A percentile compares a stretch with the other conserved stretches of the same genome.
phyloP scores from a whole-genome alignment of 2,888 invertebrate genomes.

The Ferrisia virgata region DNA sequence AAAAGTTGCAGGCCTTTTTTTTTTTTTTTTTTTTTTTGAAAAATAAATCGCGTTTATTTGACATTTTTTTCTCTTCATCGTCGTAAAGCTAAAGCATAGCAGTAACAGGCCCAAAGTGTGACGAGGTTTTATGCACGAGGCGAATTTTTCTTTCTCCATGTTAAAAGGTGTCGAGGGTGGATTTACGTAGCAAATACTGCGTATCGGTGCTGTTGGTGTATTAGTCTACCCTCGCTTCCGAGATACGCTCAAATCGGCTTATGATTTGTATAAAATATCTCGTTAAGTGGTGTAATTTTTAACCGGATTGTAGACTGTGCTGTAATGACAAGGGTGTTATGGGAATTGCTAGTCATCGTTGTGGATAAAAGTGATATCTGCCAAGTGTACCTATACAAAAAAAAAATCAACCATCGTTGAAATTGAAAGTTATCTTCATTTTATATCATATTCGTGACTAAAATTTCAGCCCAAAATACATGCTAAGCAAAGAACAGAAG shows the following conservation, averaged over 20 bases:
- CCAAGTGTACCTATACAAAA: too few species aligned
- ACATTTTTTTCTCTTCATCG: slow-evolving; percentile 29
- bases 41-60: slow-evolving; percentile 40
- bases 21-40: neutral
- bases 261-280: neutral
- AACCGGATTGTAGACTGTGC: neutral
- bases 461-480: too few species aligned
- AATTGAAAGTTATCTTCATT: too few species aligned
- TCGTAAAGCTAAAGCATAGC: neutral
- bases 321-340: too few species aligned
- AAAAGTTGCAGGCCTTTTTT: slow-evolving; percentile 26
- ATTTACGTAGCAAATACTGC: neutral
- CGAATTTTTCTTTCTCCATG: neutral
- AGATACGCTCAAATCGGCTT: neutral
- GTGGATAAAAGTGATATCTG: too few species aligned
- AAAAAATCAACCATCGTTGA: too few species aligned
- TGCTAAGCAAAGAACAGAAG: too few species aligned
- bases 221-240: neutral
- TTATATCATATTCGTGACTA: too few species aligned
- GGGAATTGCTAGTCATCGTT: too few species aligned
- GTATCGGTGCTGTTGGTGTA: neutral
- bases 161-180: slow-evolving; percentile 1
- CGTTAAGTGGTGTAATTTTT: slow-evolving; percentile 6
- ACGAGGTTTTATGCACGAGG: neutral
- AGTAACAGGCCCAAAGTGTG: neutral